Evolutionary conservation across 1,140 invertebrate species (phyloP).

Genomic region (Danaus melanippus): DNA sequence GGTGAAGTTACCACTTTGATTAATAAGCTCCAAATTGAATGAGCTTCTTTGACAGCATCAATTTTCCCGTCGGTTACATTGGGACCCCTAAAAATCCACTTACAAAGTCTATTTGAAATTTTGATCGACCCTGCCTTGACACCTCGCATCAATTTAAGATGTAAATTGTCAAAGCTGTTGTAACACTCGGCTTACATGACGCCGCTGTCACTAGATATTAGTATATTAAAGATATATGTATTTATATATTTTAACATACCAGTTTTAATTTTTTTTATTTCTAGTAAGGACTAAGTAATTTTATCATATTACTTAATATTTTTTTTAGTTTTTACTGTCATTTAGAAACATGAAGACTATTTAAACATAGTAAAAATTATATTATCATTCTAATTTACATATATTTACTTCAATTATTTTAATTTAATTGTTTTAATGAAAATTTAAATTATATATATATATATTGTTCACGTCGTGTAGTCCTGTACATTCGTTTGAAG

Average conservation of each 20-base stretch:
- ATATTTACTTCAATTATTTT: slow-evolving; percentile 1
- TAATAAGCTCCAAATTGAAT: slow-evolving; percentile 67
- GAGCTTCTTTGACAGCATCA: slow-evolving; percentile 64
- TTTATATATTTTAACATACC: too few relatives aligned
- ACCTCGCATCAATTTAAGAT: slow-evolving; percentile 67
- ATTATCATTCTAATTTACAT: not conserved
- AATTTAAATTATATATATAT: slow-evolving; percentile 1
- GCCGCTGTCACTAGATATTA: not conserved
- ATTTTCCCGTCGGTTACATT: slow-evolving; percentile 57
- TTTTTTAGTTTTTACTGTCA: not conserved
- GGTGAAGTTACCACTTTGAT: slow-evolving; percentile 31
- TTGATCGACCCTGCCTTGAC: slow-evolving; percentile 67
- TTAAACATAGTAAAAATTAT: not conserved
- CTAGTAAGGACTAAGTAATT: too few relatives aligned
- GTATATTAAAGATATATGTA: too few relatives aligned
- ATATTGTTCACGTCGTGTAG: slow-evolving; percentile 30
- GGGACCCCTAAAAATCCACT: slow-evolving; percentile 65
- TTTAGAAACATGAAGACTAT: not conserved
- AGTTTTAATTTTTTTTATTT: too few relatives aligned
- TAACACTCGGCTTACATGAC: slow-evolving; percentile 37
- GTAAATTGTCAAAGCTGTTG: slow-evolving; percentile 65
- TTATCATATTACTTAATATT: too few relatives aligned
- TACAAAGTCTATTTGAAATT: slow-evolving; percentile 66
- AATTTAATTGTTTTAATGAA: slow-evolving; percentile 13
- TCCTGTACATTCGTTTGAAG: slow-evolving; percentile 27